Conservation (phyloP, 1,140 invertebrate genomes). For the Drosophila gunungcola region DNA sequence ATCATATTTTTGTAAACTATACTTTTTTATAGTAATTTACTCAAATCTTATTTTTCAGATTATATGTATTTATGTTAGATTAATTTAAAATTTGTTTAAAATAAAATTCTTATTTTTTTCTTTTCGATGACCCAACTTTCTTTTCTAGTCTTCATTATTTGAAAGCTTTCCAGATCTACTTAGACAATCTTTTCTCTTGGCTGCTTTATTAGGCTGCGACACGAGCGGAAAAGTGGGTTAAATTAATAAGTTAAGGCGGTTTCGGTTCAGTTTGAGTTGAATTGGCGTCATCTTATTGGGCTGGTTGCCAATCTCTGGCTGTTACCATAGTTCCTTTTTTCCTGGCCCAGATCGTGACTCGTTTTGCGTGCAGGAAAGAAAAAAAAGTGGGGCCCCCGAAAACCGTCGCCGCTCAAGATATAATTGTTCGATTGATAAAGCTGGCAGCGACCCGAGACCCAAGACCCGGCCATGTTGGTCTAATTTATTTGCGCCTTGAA, state of each 20-base stretch:
- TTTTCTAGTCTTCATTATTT: conserved; percentile 13
- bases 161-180: conserved; percentile 35
- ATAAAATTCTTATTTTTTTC: background rate
- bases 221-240: conserved; percentile 65
- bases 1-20: too few species aligned
- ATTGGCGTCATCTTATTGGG: conserved; percentile 54
- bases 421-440: conserved; percentile 78
- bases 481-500: conserved; percentile 70
- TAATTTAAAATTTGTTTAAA: background rate
- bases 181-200: conserved; percentile 33
- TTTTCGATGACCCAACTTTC: conserved; percentile 14
- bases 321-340: conserved; percentile 48
- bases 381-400: conserved; percentile 10
- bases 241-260: conserved; percentile 65
- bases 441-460: conserved; percentile 33
- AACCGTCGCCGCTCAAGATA: conserved; percentile 55
- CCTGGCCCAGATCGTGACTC: conserved; percentile 59
- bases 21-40: too few species aligned
- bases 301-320: conserved; percentile 43
- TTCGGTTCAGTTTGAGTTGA: conserved; percentile 17
- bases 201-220: conserved; percentile 48
- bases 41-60: background rate
- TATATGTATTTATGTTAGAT: background rate
- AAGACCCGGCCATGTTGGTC: conserved; percentile 48
- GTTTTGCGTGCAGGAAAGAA: conserved; percentile 62